A percentile compares a stretch with the other conserved stretches of the same genome.
Evolutionary conservation across 2,888 invertebrate genomes (phyloP).

Genomic region (Aplocera efformata): DNA sequence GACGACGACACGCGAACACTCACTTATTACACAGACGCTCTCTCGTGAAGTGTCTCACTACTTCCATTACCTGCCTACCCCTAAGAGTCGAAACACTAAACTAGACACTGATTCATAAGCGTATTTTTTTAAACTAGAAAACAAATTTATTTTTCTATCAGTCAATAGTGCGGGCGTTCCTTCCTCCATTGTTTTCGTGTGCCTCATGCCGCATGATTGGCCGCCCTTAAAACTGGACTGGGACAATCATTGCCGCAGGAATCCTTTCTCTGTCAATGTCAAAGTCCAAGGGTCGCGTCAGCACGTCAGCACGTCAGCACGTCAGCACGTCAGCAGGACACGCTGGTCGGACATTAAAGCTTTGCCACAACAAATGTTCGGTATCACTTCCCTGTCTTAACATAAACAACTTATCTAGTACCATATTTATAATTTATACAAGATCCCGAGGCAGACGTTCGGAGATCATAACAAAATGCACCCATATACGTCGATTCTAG

Average conservation of each 20-base stretch:
- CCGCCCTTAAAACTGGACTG: slow-evolving; percentile 4
- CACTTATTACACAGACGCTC: too few relatives aligned
- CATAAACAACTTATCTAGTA: slow-evolving; percentile 38
- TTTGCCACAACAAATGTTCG: slow-evolving; percentile 42
- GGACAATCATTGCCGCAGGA: slow-evolving; percentile 1
- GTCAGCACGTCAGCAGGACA: too few relatives aligned
- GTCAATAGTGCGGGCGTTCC: slow-evolving; percentile 25
- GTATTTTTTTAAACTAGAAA: slow-evolving; percentile 28
- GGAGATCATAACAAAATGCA: slow-evolving; percentile 24
- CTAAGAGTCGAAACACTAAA: slow-evolving; percentile 36
- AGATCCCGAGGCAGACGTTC: slow-evolving; percentile 18
- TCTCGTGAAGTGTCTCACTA: too few relatives aligned
- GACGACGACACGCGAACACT: too few relatives aligned
- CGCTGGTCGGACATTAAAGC: slow-evolving; percentile 34
- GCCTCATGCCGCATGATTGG: slow-evolving; percentile 15
- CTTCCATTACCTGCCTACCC: slow-evolving; percentile 6
- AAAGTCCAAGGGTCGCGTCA: too few relatives aligned
- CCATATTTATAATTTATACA: slow-evolving; percentile 33
- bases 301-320: too few relatives aligned
- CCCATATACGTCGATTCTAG: slow-evolving; percentile 12
- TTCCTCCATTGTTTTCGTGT: slow-evolving; percentile 23
- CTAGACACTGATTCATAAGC: slow-evolving; percentile 38
- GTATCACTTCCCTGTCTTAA: slow-evolving; percentile 42
- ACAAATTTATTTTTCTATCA: slow-evolving; percentile 20
- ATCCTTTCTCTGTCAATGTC: not conserved